Percentiles rank a stretch among this genome's conserved stretches.
Evolutionary conservation across 2,888 invertebrate genomes (phyloP).

Genomic region (Trachelus troglodyta): DNA sequence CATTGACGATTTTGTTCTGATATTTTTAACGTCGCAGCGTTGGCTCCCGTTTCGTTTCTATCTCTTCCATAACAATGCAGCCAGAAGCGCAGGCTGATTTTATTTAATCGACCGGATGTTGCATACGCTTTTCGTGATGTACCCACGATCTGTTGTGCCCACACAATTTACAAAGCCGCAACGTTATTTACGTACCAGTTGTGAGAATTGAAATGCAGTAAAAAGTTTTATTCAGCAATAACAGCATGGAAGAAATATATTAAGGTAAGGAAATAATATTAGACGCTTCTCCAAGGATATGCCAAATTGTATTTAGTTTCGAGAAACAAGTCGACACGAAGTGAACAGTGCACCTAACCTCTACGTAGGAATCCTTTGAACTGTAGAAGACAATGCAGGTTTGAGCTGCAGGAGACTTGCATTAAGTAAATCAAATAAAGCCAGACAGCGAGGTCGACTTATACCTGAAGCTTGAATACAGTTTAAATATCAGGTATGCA

Average conservation of each 20-base stretch:
- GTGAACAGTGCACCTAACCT: neutral
- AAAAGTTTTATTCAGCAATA: neutral
- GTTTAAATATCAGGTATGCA: neutral
- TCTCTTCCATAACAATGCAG: neutral
- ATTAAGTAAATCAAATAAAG: neutral
- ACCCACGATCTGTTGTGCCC: neutral
- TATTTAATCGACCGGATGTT: neutral
- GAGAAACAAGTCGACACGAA: neutral
- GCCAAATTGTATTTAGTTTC: neutral
- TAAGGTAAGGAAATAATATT: neutral
- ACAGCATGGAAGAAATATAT: neutral
- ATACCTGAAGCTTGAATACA: neutral
- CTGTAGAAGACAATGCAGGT: neutral
- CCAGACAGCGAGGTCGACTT: neutral
- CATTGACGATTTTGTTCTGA: neutral
- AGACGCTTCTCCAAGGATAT: neutral
- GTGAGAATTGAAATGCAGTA: neutral
- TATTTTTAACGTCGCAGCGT: neutral
- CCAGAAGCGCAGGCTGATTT: neutral
- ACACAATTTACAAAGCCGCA: neutral
- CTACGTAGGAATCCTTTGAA: neutral
- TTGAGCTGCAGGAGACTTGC: neutral
- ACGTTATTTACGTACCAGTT: neutral
- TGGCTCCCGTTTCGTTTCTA: neutral
- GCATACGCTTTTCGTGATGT: neutral